These are phyloP conservation scores for Mechanitis mazaeus DNA, from an alignment of 2,888 invertebrate genomes.

Conservation along the genomic window DNA sequence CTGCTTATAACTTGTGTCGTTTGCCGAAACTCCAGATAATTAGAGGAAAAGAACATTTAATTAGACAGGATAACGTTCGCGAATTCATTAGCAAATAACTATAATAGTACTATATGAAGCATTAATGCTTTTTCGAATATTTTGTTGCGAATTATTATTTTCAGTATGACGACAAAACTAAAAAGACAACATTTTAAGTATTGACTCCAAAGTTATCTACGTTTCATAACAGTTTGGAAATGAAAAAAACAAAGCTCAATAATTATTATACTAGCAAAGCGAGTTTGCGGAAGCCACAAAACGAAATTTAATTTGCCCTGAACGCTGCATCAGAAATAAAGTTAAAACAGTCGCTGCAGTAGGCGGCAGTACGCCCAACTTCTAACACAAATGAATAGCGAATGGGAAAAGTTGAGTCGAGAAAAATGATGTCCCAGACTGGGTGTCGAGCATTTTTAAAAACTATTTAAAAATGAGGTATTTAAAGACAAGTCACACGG, in stretches of 20 bases:
- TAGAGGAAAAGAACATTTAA: no score
- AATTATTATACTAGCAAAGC: conserved; percentile 70
- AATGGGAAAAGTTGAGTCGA: conserved; percentile 74
- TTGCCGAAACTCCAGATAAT: no score
- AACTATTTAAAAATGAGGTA: background rate
- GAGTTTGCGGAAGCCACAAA: conserved; percentile 74
- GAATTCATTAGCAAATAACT: no score
- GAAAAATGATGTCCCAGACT: conserved; percentile 73
- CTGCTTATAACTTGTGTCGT: no score
- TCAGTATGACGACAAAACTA: no score
- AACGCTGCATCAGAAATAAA: conserved; percentile 77
- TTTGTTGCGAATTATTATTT: no score
- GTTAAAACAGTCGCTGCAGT: conserved; percentile 76
- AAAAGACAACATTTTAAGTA: conserved; percentile 6
- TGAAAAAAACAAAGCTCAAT: conserved; percentile 57
- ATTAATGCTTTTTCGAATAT: no score
- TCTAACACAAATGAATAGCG: conserved; percentile 77
- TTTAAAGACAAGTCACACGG: conserved; percentile 17
- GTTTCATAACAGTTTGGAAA: conserved; percentile 52
- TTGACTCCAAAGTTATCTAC: conserved; percentile 37
- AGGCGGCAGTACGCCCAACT: conserved; percentile 68
- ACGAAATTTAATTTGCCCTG: conserved; percentile 77
- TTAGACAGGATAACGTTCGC: no score
- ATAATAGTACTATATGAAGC: no score
- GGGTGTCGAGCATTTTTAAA: conserved; percentile 48